Conservation (phyloP, 2,888 invertebrate species). For the Ceratothoa steindachneri region DNA sequence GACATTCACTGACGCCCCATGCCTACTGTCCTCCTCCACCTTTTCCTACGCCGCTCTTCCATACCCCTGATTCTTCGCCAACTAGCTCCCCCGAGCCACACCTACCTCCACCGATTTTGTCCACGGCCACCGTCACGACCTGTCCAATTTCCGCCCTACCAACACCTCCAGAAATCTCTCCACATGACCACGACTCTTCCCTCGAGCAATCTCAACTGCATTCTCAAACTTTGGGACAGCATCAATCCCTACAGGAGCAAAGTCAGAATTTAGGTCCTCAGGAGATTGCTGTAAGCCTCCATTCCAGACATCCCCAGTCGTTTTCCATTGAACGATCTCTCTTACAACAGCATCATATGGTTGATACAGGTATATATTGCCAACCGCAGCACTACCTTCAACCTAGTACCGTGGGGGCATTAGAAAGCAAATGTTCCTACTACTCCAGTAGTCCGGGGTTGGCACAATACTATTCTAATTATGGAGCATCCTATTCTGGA, state of each 20-base stretch:
- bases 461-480: background rate
- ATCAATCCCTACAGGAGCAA: slow-evolving; percentile 19
- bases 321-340: background rate
- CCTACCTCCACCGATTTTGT: slow-evolving; percentile 72
- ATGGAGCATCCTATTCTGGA: background rate
- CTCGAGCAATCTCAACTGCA: slow-evolving; percentile 17
- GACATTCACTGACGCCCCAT: background rate
- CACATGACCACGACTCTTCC: slow-evolving; percentile 41
- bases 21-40: slow-evolving; percentile 16
- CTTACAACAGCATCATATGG: background rate
- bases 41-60: slow-evolving; percentile 16
- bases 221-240: slow-evolving; percentile 17
- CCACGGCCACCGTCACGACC: slow-evolving; percentile 55
- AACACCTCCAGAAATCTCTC: slow-evolving; percentile 45
- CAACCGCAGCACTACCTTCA: slow-evolving; percentile 1
- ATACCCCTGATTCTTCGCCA: slow-evolving; percentile 43
- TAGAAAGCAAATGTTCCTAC: background rate
- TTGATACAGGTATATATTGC: background rate
- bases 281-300: background rate
- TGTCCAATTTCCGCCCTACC: slow-evolving; percentile 37
- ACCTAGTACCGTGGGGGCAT: background rate
- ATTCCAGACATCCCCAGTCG: background rate
- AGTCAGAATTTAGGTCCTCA: slow-evolving; percentile 4
- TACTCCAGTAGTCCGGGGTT: background rate
- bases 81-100: slow-evolving; percentile 51